A percentile compares a stretch with the other conserved stretches of the same genome.
These are phyloP conservation scores for Vollenhovia emeryi DNA, from an alignment of 1,140 invertebrate species.

Conservation along the genomic window DNA sequence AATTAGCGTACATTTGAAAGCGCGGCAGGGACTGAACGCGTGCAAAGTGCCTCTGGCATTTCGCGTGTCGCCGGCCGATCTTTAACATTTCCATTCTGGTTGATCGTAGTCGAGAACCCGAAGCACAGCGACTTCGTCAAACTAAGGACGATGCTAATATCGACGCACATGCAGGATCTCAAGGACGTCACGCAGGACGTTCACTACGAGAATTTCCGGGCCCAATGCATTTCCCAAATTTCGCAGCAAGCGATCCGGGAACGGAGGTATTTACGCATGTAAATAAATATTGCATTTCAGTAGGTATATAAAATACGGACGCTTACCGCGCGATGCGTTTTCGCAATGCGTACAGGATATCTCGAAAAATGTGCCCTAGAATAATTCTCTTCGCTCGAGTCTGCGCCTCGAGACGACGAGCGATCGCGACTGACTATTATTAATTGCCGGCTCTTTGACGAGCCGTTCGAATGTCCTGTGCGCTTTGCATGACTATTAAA, in stretches of 20 bases:
- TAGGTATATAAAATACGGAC: conserved; percentile 65
- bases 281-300: conserved; percentile 78
- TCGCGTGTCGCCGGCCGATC: background rate
- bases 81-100: conserved; percentile 56
- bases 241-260: conserved; percentile 93
- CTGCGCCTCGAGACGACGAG: background rate
- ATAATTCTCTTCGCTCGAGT: background rate
- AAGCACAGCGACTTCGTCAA: conserved; percentile 99
- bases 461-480: background rate
- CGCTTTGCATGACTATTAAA: conserved; percentile 39
- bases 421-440: background rate
- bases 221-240: conserved; percentile 95
- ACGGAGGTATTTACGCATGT: conserved; percentile 88
- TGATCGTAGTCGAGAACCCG: conserved; percentile 95
- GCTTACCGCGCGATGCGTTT: conserved; percentile 23
- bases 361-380: background rate
- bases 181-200: conserved; percentile 98
- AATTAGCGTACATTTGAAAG: conserved; percentile 31
- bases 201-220: conserved; percentile 98
- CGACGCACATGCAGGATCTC: conserved; percentile 97
- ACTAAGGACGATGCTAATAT: conserved; percentile 98
- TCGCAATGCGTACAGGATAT: conserved; percentile 32
- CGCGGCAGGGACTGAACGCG: background rate
- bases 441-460: background rate
- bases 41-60: background rate